Percentiles rank a stretch among this genome's conserved stretches.
Conservation (phyloP, 2,888 invertebrate genomes). For the Cancer borealis region DNA sequence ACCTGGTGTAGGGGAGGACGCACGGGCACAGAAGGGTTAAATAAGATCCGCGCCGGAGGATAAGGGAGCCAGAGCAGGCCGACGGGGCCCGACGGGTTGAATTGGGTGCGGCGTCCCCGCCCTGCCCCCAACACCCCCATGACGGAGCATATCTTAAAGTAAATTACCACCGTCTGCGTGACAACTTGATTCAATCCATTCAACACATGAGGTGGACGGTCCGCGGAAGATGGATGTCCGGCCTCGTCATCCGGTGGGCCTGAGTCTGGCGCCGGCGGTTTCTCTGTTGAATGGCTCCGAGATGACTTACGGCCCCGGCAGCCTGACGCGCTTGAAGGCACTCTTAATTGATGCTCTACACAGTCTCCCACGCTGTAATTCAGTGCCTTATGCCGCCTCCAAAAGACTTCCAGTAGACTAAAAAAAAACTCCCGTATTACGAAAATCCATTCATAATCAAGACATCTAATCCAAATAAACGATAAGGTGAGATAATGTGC, state of each 20-base stretch:
- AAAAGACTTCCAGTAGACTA: neutral
- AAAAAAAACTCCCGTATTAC: neutral
- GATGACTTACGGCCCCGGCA: constrained; percentile 7
- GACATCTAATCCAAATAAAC: too few species aligned
- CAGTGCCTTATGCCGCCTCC: neutral
- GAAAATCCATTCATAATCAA: too few species aligned
- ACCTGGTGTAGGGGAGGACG: constrained; percentile 53
- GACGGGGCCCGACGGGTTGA: constrained; percentile 43
- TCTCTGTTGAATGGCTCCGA: constrained; percentile 27
- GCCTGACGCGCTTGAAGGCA: constrained; percentile 44
- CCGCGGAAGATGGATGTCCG: constrained; percentile 59
- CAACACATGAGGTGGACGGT: constrained; percentile 25
- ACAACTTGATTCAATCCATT: constrained; percentile 61
- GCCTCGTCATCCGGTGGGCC: constrained; percentile 38
- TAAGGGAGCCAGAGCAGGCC: constrained; percentile 9
- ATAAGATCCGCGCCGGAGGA: constrained; percentile 55
- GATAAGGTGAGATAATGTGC: too few species aligned
- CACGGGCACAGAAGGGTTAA: constrained; percentile 61
- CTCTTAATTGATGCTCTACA: constrained; percentile 40
- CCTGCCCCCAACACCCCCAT: constrained; percentile 48
- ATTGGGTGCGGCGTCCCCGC: constrained; percentile 28
- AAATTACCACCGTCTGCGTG: constrained; percentile 57
- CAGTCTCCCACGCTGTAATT: neutral
- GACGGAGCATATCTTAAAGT: constrained; percentile 63
- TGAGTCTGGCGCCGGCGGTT: constrained; percentile 33